Evolutionary conservation across 2,797 vertebrate species (phyloP).

Genomic region (Takifugu rubripes): DNA sequence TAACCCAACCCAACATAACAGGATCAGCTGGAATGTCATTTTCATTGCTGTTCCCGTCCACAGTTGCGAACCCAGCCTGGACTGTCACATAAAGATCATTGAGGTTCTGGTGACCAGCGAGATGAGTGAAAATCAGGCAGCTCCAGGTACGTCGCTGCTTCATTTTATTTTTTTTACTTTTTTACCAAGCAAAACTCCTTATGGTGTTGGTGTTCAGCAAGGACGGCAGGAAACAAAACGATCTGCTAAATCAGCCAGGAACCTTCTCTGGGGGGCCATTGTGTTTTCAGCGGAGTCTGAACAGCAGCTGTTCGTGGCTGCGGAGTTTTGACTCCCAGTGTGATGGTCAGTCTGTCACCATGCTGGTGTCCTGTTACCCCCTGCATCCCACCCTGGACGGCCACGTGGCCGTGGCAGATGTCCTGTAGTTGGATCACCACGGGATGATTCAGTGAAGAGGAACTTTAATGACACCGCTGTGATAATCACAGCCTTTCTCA

Average conservation of each 20-base stretch:
- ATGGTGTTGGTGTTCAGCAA: background rate
- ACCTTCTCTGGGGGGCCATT: background rate
- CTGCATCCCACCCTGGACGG: background rate
- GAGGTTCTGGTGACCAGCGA: conserved; percentile 92
- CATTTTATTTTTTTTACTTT: background rate
- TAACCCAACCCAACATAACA: conserved; percentile 4
- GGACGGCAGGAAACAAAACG: too few species aligned
- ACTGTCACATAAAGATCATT: conserved; percentile 86
- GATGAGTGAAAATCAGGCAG: conserved; percentile 86
- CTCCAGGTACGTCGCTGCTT: conserved; percentile 82
- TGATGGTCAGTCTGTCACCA: background rate
- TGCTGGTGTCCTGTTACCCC: background rate
- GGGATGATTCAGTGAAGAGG: too few species aligned
- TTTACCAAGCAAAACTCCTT: background rate
- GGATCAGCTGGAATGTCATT: conserved; percentile 16
- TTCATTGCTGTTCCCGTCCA: background rate
- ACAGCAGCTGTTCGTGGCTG: background rate
- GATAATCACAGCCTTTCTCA: too few species aligned
- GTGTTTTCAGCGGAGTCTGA: background rate
- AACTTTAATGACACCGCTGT: too few species aligned
- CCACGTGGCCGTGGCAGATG: background rate
- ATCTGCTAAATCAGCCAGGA: background rate
- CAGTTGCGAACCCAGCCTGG: conserved; percentile 89
- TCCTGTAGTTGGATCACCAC: too few species aligned
- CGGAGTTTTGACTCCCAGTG: background rate